Evolutionary conservation across 2,113 vertebrate genomes (phyloP), one percentile per base, ranked within the genome.

Genomic region (Arvicanthis niloticus): DNA sequence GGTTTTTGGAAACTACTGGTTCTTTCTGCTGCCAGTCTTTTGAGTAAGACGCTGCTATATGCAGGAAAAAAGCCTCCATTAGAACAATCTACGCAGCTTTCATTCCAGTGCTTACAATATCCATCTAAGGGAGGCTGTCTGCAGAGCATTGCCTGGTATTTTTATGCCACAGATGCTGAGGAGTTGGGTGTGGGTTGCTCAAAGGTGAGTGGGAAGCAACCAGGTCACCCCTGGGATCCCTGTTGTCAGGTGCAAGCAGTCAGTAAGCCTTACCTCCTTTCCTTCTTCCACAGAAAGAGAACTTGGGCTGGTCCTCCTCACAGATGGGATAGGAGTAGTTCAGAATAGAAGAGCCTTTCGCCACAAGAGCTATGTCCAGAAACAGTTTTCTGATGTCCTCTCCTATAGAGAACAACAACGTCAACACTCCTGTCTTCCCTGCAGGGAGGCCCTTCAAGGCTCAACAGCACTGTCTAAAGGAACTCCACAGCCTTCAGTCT

Each of bases 181-280:
- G 3, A 26, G 6, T 19, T 53, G 85, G 42, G 19, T 4, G 5
- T 34, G 62, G 45, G 17, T 53, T 3, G 24, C 48, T 15, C 51
- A 3, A 8, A 82, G 40, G 58, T 51, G n/a, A 77, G 40, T 42
- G 2, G 7, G 9, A 0, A 16, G 62, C 37, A 4, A 17, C 26
- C 0, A 21, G 51, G 0, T 2, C 29, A 2, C 2, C 72, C 67
- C n/a, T 3, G 21, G 40, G 17, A 13, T n/a, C 42, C n/a, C 51
- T 17, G 53, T 24, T 40, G n/a, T 56, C 3, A 16, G 34, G 17
- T 0, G 2, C 12, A 11, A 53, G 51, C 42, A 51, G 29, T 70
- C 16, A 51, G 77, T 60, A 29, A 31, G 88, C 29, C 98, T 98
- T 98, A 99, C 99, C 99, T 98, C 99, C 99, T 98, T 98, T 99